Percentiles rank a stretch among this genome's conserved stretches.
Evolutionary conservation across 1,140 invertebrate genomes (phyloP).

Genomic region (Trichomalopsis sarcophagae): DNA sequence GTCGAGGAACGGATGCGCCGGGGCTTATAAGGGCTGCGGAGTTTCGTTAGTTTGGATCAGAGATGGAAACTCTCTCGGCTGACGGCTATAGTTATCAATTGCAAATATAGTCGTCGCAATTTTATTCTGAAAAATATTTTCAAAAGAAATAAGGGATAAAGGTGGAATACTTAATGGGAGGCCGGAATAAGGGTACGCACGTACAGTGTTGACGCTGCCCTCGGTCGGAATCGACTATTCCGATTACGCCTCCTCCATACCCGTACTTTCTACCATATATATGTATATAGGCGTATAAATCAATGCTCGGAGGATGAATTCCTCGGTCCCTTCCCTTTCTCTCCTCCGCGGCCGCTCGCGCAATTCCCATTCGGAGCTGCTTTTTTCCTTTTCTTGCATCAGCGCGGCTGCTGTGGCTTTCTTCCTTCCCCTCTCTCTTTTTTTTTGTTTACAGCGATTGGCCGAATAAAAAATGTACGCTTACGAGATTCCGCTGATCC

Average conservation of each 20-base stretch:
- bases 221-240: slow-evolving; percentile 14
- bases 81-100: not conserved
- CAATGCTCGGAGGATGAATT: slow-evolving; percentile 10
- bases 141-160: not conserved
- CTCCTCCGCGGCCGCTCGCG: not conserved
- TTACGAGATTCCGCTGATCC: slow-evolving; percentile 10
- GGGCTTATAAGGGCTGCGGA: not conserved
- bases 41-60: not conserved
- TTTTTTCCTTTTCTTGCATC: not conserved
- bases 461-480: slow-evolving; percentile 27
- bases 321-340: not conserved
- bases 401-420: not conserved
- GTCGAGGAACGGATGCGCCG: no score
- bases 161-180: not conserved
- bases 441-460: slow-evolving; percentile 22
- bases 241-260: slow-evolving; percentile 2
- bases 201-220: not conserved
- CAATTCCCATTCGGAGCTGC: not conserved
- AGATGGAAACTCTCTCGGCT: not conserved
- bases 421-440: not conserved
- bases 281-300: not conserved
- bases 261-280: not conserved
- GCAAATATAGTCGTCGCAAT: not conserved
- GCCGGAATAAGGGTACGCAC: not conserved
- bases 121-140: not conserved